Percentiles rank a stretch among this genome's conserved stretches.
Evolutionary conservation across 2,888 invertebrate genomes (phyloP).

Genomic region (Halictus quadricinctus): DNA sequence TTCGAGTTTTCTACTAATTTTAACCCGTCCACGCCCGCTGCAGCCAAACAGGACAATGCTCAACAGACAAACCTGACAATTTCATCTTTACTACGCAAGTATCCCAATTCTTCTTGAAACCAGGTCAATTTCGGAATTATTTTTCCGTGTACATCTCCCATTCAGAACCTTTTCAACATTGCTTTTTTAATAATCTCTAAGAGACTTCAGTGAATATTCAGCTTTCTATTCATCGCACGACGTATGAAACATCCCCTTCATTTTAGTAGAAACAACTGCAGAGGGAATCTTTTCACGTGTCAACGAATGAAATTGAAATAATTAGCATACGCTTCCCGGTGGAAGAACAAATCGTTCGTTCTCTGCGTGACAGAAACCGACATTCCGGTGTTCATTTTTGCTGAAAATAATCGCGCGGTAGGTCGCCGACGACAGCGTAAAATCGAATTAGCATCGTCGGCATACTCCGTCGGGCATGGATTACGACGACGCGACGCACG

Average conservation of each 20-base stretch:
- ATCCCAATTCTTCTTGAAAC: neutral
- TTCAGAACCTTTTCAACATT: neutral
- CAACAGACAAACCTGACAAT: too few species aligned
- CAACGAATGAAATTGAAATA: neutral
- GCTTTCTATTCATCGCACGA: neutral
- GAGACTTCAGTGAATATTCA: neutral
- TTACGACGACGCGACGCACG: conserved; percentile 5
- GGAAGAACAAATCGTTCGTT: neutral
- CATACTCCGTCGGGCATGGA: neutral
- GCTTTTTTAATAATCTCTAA: neutral
- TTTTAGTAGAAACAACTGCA: neutral
- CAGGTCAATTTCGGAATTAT: neutral
- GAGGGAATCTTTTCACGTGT: neutral
- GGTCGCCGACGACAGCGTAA: conserved; percentile 4
- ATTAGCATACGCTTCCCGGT: neutral
- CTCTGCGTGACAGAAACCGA: neutral
- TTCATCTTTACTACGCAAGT: too few species aligned
- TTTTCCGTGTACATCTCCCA: neutral
- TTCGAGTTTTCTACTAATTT: neutral
- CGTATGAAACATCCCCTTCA: neutral
- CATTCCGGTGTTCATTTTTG: neutral
- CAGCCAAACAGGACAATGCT: neutral
- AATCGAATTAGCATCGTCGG: neutral
- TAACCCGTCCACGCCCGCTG: neutral
- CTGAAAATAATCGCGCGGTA: neutral